Conservation (phyloP, 2,888 invertebrate species). For the Achlya flavicornis region DNA sequence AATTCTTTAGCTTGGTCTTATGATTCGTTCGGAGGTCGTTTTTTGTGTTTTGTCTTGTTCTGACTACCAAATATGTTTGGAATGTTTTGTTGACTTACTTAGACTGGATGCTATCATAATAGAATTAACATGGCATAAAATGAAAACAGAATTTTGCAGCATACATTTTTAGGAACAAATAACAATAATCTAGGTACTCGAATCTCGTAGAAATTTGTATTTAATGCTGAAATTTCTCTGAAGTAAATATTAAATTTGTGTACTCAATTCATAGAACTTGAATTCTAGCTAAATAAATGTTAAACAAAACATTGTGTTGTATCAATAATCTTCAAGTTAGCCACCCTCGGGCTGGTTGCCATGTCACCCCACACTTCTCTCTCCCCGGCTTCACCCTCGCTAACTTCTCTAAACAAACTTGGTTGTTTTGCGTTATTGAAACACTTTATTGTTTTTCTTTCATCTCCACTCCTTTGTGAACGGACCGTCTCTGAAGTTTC, state of each 20-base stretch:
- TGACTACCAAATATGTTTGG: too few species aligned
- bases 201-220: too few species aligned
- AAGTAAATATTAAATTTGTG: neutral
- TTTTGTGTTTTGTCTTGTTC: neutral
- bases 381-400: conserved; percentile 42
- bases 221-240: neutral
- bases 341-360: conserved; percentile 18
- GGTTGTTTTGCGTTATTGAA: conserved; percentile 77
- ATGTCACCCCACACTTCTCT: conserved; percentile 26
- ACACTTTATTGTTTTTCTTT: conserved; percentile 79
- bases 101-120: too few species aligned
- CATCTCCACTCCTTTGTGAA: conserved; percentile 61
- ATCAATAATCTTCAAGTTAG: conserved; percentile 43
- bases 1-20: neutral
- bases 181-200: too few species aligned
- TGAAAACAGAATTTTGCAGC: neutral
- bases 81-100: too few species aligned
- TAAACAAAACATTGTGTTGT: conserved; percentile 48
- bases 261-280: conserved; percentile 9
- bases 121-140: neutral
- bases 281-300: conserved; percentile 33
- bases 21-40: neutral
- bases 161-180: too few species aligned
- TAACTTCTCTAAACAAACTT: conserved; percentile 73
- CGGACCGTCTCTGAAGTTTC: conserved; percentile 45